Conservation (phyloP, 2,113 vertebrate genomes). For the Stercorarius parasiticus region DNA sequence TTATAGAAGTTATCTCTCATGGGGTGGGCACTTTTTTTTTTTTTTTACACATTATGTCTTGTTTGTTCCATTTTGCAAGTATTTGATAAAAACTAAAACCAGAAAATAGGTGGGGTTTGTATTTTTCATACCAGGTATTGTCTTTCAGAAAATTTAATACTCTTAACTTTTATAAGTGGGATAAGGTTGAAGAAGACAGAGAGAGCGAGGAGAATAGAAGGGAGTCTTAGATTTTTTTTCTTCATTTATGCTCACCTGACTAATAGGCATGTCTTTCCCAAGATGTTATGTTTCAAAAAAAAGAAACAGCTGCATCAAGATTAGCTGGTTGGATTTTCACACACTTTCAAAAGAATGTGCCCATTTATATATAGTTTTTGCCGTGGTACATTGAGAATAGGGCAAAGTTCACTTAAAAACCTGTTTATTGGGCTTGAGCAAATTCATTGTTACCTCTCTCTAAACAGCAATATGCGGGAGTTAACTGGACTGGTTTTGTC, state of each 20-base stretch:
- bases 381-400: neutral
- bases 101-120: neutral
- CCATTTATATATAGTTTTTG: neutral
- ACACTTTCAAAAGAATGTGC: neutral
- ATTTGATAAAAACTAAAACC: neutral
- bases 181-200: neutral
- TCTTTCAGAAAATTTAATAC: neutral
- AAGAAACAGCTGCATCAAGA: neutral
- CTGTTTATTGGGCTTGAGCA: neutral
- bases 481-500: neutral
- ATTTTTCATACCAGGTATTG: neutral
- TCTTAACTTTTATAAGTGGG: neutral
- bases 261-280: neutral
- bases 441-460: neutral
- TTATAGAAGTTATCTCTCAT: neutral
- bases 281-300: neutral
- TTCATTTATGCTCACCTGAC: neutral
- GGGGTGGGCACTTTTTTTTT: accelerated
- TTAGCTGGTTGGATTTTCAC: neutral
- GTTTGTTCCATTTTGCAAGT: neutral
- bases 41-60: too few relatives aligned
- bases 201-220: neutral
- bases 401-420: neutral
- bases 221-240: neutral
- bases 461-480: neutral